These are phyloP conservation scores for Sarotherodon lohbergeri DNA, from an alignment of 2,113 vertebrate genomes.

Conservation along the genomic window DNA sequence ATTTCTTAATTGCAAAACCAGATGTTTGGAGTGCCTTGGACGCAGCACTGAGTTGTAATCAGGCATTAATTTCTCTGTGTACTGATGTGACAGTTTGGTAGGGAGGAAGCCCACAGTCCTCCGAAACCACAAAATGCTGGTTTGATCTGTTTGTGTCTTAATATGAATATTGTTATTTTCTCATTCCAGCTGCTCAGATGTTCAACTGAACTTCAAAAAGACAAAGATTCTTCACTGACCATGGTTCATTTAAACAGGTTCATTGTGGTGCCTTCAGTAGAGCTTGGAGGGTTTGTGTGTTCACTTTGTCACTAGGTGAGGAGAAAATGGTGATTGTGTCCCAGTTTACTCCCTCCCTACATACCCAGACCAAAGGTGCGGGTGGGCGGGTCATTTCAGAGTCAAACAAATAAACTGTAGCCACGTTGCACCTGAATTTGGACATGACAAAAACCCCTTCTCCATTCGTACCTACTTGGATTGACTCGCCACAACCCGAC, in stretches of 20 bases:
- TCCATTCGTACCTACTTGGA: background rate
- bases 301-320: background rate
- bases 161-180: background rate
- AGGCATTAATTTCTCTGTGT: background rate
- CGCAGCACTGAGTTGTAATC: background rate
- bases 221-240: background rate
- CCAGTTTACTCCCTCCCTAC: background rate
- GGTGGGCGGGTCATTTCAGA: background rate
- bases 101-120: background rate
- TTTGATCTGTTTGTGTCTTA: constrained; percentile 11
- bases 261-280: constrained; percentile 16
- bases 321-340: background rate
- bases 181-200: constrained; percentile 33
- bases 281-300: background rate
- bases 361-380: background rate
- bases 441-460: background rate
- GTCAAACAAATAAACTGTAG: background rate
- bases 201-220: background rate
- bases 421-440: background rate
- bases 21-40: constrained; percentile 33
- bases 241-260: background rate
- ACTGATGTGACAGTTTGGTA: background rate
- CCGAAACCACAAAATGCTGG: background rate
- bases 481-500: background rate
- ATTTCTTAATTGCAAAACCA: background rate